Evolutionary conservation across 2,888 invertebrate genomes (phyloP).

Genomic region (Polietes domitor): DNA sequence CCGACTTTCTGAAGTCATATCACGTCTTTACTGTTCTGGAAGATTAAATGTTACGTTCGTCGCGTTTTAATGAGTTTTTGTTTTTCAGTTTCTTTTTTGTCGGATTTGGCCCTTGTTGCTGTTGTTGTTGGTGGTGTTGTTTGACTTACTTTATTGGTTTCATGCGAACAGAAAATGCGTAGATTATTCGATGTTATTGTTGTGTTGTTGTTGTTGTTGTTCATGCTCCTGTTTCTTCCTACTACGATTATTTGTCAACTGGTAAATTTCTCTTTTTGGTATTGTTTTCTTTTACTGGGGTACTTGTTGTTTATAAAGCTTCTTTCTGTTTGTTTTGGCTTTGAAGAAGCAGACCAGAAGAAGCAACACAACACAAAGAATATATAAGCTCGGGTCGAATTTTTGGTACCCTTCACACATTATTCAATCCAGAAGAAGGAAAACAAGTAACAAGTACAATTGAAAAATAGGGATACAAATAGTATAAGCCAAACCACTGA

Average conservation of each 20-base stretch:
- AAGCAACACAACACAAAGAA: too few relatives aligned
- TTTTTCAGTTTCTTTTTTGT: slow-evolving; percentile 33
- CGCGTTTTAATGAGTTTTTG: slow-evolving; percentile 77
- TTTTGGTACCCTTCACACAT: too few relatives aligned
- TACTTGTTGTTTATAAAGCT: not conserved
- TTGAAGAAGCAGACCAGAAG: not conserved
- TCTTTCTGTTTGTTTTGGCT: not conserved
- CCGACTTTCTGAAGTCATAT: slow-evolving; percentile 72
- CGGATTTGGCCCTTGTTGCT: not conserved
- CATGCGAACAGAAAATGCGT: slow-evolving; percentile 3
- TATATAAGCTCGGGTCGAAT: too few relatives aligned
- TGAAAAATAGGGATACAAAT: too few relatives aligned
- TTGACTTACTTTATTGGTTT: slow-evolving; percentile 26
- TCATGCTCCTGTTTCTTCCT: not conserved
- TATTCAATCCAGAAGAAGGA: too few relatives aligned
- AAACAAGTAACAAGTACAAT: too few relatives aligned
- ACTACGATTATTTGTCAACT: slow-evolving; percentile 1
- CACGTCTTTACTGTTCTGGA: slow-evolving; percentile 78
- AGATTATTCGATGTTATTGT: not conserved
- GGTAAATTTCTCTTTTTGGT: slow-evolving; percentile 1
- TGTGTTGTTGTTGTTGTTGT: not conserved
- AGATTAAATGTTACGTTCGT: slow-evolving; percentile 79
- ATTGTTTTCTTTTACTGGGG: not conserved
- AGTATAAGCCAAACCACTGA: too few relatives aligned
- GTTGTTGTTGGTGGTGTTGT: not conserved